Conservation (phyloP, 2,797 vertebrate genomes). For the Astyanax mexicanus region DNA sequence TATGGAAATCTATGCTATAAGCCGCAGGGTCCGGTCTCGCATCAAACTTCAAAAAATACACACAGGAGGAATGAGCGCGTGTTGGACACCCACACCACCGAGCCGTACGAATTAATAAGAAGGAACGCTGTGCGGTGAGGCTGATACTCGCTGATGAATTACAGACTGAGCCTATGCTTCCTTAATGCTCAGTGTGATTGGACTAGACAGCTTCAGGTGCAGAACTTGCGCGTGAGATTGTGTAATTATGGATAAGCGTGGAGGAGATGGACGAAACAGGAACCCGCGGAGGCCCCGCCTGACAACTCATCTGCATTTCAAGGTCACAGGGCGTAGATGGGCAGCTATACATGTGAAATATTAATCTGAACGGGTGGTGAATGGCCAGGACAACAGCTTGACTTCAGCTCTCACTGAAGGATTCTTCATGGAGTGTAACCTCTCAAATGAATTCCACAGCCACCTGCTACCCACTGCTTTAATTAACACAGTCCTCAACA, state of each 20-base stretch:
- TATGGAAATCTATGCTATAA: conserved; percentile 29
- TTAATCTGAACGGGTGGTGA: conserved; percentile 40
- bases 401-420: conserved; percentile 26
- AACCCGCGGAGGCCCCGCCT: background rate
- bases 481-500: conserved; percentile 32
- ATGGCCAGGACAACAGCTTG: conserved; percentile 32
- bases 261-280: conserved; percentile 5
- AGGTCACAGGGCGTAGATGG: conserved; percentile 40
- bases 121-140: background rate
- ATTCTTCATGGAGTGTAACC: conserved; percentile 27
- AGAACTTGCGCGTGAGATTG: conserved; percentile 17
- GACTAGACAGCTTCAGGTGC: conserved; percentile 41
- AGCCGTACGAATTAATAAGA: background rate
- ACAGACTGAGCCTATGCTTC: conserved; percentile 2
- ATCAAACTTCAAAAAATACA: conserved; percentile 21
- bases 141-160: conserved; percentile 28
- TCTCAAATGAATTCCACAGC: conserved; percentile 23
- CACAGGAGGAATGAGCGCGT: background rate
- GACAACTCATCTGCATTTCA: conserved; percentile 35
- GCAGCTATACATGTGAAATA: conserved; percentile 46
- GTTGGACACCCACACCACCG: background rate
- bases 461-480: conserved; percentile 8
- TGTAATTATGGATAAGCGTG: background rate
- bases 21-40: conserved; percentile 16
- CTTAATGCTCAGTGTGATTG: conserved; percentile 28